These are phyloP conservation scores for Dryadula phaetusa DNA, from an alignment of 2,888 invertebrate species.

Conservation along the genomic window DNA sequence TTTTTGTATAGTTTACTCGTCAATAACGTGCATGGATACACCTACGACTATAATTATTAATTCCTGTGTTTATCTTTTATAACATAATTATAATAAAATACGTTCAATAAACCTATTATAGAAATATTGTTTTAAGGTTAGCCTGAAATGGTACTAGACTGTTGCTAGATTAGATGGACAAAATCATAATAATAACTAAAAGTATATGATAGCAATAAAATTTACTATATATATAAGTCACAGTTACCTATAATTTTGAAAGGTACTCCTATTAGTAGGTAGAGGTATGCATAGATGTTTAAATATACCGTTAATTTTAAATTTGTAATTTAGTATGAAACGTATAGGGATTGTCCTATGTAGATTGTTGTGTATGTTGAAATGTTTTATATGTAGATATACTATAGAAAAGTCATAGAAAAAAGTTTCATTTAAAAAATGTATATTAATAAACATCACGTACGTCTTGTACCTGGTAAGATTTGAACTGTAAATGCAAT, in stretches of 20 bases:
- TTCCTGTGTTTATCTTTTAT: slow-evolving; percentile 20
- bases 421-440: neutral
- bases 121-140: neutral
- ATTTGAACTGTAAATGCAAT: slow-evolving; percentile 3
- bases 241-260: neutral
- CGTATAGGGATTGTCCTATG: neutral
- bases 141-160: neutral
- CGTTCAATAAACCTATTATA: neutral
- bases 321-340: neutral
- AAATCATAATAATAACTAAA: neutral
- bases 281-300: neutral
- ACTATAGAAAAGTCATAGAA: slow-evolving; percentile 3
- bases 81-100: neutral
- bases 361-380: slow-evolving; percentile 8
- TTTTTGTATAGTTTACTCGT: slow-evolving; percentile 38
- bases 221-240: neutral
- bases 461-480: neutral
- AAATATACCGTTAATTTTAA: neutral
- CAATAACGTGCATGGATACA: slow-evolving; percentile 38
- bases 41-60: slow-evolving; percentile 25
- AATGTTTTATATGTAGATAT: slow-evolving; percentile 1
- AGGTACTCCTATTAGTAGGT: neutral
- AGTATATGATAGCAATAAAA: neutral
- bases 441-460: neutral
- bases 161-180: neutral